Evolutionary conservation across 2,888 invertebrate species (phyloP).

Genomic region (Euzetes globulus): DNA sequence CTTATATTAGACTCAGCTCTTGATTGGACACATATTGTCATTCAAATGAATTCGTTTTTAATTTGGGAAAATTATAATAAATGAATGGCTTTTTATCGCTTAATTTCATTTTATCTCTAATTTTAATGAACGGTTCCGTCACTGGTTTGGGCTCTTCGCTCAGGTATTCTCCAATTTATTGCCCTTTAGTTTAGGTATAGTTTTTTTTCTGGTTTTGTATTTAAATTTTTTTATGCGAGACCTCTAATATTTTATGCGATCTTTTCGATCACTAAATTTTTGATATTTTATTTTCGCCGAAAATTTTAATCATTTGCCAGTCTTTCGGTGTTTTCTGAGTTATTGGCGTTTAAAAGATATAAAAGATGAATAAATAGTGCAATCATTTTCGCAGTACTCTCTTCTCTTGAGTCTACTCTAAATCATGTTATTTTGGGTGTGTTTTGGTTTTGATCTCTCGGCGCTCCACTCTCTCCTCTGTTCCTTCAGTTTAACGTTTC

Average conservation of each 20-base stretch:
- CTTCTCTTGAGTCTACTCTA: background rate
- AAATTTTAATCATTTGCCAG: background rate
- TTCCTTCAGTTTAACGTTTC: background rate
- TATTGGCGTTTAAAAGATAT: slow-evolving; percentile 12
- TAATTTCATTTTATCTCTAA: background rate
- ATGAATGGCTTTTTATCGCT: background rate
- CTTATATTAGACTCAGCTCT: background rate
- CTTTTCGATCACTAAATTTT: slow-evolving; percentile 1
- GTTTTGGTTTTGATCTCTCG: slow-evolving; percentile 22
- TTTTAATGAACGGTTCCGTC: slow-evolving; percentile 3
- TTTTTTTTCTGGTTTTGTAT: too few relatives aligned
- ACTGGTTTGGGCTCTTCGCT: background rate
- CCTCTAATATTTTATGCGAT: background rate
- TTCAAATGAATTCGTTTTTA: background rate
- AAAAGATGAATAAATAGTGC: slow-evolving; percentile 13
- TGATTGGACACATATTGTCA: background rate
- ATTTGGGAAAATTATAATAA: background rate
- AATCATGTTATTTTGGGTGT: slow-evolving; percentile 27
- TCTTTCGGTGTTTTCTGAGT: background rate
- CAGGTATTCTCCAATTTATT: slow-evolving; percentile 1
- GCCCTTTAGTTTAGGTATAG: background rate
- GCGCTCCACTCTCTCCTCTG: background rate
- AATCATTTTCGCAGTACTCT: slow-evolving; percentile 9
- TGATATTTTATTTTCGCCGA: background rate
- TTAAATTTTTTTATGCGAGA: background rate